Percentiles rank a stretch among this genome's conserved stretches.
These are phyloP conservation scores for Cryptosula pallasiana DNA, from an alignment of 2,888 invertebrate genomes.

Conservation along the genomic window DNA sequence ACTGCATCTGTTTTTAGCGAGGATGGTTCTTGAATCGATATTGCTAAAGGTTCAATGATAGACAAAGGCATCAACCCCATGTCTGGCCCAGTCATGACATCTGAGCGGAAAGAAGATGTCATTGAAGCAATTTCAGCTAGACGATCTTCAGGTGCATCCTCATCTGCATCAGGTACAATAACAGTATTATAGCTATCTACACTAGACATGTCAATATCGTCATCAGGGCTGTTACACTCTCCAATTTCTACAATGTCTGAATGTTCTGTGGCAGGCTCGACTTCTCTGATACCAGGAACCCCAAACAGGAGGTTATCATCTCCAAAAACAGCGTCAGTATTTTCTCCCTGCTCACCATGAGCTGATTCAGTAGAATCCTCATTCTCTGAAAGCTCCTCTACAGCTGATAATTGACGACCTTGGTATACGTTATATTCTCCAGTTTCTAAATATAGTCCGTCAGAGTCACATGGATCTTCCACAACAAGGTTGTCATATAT, in stretches of 20 bases:
- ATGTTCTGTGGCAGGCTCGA: background rate
- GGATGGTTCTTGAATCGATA: background rate
- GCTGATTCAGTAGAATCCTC: conserved; percentile 11
- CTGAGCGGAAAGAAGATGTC: conserved; percentile 22
- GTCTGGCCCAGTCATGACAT: background rate
- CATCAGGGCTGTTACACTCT: conserved; percentile 21
- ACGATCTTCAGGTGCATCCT: conserved; percentile 3
- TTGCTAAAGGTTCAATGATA: background rate
- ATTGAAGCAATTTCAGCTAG: conserved; percentile 19
- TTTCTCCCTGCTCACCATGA: background rate
- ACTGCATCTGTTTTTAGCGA: background rate
- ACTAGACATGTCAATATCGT: conserved; percentile 23
- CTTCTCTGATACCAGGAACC: background rate
- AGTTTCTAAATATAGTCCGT: background rate
- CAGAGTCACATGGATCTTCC: conserved; percentile 6
- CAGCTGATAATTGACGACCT: conserved; percentile 18
- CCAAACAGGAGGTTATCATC: background rate
- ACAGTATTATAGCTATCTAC: conserved; percentile 24
- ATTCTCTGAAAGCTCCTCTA: conserved; percentile 23
- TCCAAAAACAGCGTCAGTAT: background rate
- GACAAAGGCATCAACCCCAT: background rate
- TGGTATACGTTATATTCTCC: background rate
- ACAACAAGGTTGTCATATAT: conserved; percentile 7
- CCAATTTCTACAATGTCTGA: background rate
- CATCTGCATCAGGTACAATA: background rate